These are phyloP conservation scores for Girardia tigrina DNA, from an alignment of 2,888 invertebrate species.

Conservation along the genomic window DNA sequence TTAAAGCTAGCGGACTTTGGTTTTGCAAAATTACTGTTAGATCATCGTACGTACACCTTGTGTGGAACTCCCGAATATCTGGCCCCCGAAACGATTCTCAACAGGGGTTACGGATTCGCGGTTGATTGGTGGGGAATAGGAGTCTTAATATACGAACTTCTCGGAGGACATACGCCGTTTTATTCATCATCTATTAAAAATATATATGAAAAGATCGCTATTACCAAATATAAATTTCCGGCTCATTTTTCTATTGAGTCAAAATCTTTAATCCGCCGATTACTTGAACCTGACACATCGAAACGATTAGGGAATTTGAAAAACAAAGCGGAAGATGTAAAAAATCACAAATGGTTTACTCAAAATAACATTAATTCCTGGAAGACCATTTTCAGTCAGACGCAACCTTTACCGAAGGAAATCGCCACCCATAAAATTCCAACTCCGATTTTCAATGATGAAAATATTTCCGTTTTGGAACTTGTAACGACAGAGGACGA, in stretches of 20 bases:
- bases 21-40: slow-evolving; percentile 8
- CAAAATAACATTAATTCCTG: not conserved
- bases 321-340: not conserved
- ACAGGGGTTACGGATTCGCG: not conserved
- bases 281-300: not conserved
- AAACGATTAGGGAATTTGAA: not conserved
- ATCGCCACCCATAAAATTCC: not conserved
- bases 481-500: not conserved
- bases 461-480: not conserved
- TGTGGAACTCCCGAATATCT: not conserved
- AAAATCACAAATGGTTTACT: not conserved
- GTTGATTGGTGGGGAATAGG: slow-evolving; percentile 5
- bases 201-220: not conserved
- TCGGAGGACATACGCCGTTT: not conserved
- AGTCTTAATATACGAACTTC: not conserved
- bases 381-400: not conserved
- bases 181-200: not conserved
- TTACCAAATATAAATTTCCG: slow-evolving; percentile 12
- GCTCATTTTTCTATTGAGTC: not conserved
- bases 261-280: not conserved
- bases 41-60: not conserved
- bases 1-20: slow-evolving; percentile 7
- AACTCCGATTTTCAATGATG: not conserved
- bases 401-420: slow-evolving; percentile 13
- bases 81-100: not conserved